Base-by-base conservation (phyloP, 2,888 invertebrate genomes). In the Ditula angustiorana region DNA sequence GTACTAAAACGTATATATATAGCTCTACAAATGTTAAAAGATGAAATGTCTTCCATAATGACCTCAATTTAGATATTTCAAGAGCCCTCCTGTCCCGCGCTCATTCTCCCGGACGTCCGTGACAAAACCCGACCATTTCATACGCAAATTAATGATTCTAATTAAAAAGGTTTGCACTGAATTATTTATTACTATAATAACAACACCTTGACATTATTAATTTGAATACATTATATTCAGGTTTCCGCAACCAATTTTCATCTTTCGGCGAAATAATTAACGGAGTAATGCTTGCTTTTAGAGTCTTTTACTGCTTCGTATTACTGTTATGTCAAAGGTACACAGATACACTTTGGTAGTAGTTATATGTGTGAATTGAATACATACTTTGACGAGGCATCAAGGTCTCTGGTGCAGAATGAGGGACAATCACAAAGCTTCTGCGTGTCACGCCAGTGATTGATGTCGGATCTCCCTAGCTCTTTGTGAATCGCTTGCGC, bases 381-480 rank as follows among this genome's bases (percentile, higher is more conserved):
- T 26, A 28, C 52, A 37, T 57, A 47, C 77, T 81, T 72, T 77
- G 79, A 74, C 75, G 79, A 72, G 75, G 71, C 77, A 81, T 82
- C 79, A 83, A 82, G 83, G 79, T 74, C 72, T 78, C 72, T 72
- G 78, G 79, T 78, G 75, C 81, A 81, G 84, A 84, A 85, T 83
- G 77, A 74, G 77, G 73, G 70, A 47, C 53, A 64, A 41, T 64
- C 74, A 77, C 74, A 86, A 89, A 87, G 86, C 81, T 85, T 86
- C 72, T 84, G 87, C 87, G 69, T 77, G 88, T 90, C 90, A 90
- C 81, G 77, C 66, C 53, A 59, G 77, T 91, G 92, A 92, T 91
- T 89, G 90, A 92, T 90, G 83, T 74, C 70, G 69, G 68, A 69
- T 67, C 74, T 72, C 77, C 77, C 73, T 19, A 66, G 71, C 73